phyloP scores from a whole-genome alignment of 2,113 vertebrate species.

The Macaca mulatta region DNA sequence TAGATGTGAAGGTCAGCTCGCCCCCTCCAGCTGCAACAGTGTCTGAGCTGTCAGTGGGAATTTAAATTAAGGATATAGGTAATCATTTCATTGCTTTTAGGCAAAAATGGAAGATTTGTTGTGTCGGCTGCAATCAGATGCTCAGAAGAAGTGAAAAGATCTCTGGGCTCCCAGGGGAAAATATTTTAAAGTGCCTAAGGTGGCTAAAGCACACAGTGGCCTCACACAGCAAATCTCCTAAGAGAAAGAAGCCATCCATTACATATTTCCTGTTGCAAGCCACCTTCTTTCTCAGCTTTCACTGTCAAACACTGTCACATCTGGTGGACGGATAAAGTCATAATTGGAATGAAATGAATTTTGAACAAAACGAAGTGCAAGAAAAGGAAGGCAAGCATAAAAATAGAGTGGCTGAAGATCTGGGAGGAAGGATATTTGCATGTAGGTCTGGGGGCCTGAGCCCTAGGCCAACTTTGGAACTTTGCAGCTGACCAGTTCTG shows the following conservation, averaged over 20 bases:
- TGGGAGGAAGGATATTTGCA: too few relatives aligned
- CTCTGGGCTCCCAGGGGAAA: not conserved
- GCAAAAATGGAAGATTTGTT: constrained; percentile 62
- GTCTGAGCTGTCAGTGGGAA: constrained; percentile 60
- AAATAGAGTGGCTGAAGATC: not conserved
- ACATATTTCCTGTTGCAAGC: not conserved
- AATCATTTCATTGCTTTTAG: constrained; percentile 77
- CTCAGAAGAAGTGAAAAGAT: constrained; percentile 48
- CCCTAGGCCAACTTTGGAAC: accelerated
- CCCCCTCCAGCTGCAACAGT: constrained; percentile 52
- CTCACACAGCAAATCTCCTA: constrained; percentile 48
- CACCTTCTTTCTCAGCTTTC: not conserved
- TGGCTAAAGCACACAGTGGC: not conserved
- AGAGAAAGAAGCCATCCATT: not conserved
- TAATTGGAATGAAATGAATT: constrained; percentile 2
- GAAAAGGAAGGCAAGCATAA: not conserved
- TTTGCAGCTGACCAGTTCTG: not conserved
- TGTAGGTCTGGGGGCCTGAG: not conserved
- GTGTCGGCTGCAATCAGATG: constrained; percentile 51
- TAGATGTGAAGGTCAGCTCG: constrained; percentile 64
- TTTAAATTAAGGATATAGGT: constrained; percentile 75
- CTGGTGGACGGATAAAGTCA: not conserved
- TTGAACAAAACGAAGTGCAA: not conserved
- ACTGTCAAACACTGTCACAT: not conserved
- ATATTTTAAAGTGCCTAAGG: constrained; percentile 52